A percentile compares a stretch with the other conserved stretches of the same genome.
These are phyloP conservation scores for Parelbella ahira DNA, from an alignment of 2,888 invertebrate species.

Conservation along the genomic window DNA sequence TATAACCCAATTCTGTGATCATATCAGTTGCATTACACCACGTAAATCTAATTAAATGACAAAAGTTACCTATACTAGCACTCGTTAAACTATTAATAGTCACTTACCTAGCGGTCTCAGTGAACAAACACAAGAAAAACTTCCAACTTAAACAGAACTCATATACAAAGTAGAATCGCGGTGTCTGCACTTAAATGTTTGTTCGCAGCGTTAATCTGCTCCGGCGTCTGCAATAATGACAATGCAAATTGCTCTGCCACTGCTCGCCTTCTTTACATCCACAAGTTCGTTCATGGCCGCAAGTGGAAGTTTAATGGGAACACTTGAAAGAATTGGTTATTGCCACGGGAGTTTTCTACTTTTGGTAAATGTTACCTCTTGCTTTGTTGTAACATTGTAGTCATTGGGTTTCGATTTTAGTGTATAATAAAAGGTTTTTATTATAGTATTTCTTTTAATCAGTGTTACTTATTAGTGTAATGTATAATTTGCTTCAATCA, in stretches of 20 bases:
- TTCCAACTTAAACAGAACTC: slow-evolving; percentile 20
- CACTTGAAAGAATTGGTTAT: slow-evolving; percentile 26
- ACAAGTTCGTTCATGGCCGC: slow-evolving; percentile 25
- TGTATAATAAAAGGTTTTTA: not conserved
- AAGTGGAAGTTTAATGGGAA: slow-evolving; percentile 25
- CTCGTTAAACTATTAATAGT: no score
- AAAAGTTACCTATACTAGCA: no score
- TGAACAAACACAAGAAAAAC: slow-evolving; percentile 6
- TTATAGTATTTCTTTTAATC: no score
- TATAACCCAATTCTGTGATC: no score
- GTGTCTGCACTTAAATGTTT: slow-evolving; percentile 33
- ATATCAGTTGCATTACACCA: no score
- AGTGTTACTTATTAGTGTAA: no score
- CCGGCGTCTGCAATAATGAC: slow-evolving; percentile 34
- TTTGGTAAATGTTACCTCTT: slow-evolving; percentile 10
- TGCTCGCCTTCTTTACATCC: slow-evolving; percentile 29
- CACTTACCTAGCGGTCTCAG: no score
- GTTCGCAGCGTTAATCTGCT: slow-evolving; percentile 31
- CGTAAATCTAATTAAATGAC: no score
- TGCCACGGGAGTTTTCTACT: slow-evolving; percentile 14
- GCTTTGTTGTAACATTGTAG: slow-evolving; percentile 2
- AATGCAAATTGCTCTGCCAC: slow-evolving; percentile 34
- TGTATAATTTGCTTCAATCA: no score
- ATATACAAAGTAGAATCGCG: slow-evolving; percentile 24
- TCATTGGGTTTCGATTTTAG: not conserved